Evolutionary conservation across 2,113 vertebrate genomes (phyloP), one percentile per base, ranked within the genome.

Genomic region (Oxygymnocypris stewartii): DNA sequence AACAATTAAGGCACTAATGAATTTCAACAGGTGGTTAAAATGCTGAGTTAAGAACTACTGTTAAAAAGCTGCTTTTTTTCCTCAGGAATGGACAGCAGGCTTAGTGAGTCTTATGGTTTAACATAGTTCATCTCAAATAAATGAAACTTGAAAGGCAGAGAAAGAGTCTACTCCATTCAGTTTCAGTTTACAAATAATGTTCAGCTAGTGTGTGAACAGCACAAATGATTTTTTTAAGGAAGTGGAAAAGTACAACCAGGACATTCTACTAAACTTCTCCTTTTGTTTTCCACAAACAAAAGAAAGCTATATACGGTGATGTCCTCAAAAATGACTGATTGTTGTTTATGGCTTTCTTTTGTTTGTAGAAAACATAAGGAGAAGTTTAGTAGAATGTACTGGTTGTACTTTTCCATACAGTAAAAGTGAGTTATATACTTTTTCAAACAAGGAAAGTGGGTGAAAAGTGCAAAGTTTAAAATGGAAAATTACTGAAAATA

Each of bases 1-100:
- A 86, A 71, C 84, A 86, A 90, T 88, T 87, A 87, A 88, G 88
- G 40, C 86, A 51, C 57, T 87, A 90, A 87, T 90, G 79, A 84
- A 88, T 87, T 90, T 25, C 85, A 86, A 86, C 87, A 87, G 85
- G 79, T 82, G 82, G 76, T 85, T 84, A 85, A 88, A 88, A 85
- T 51, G 61, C 75, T 76, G 86, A 82, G 75, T 63, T 77, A 84
- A 77, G 78, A 85, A 80, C 73, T 85, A 74, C 86, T 54, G n/a
- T 54, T 65, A 13, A 74, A 47, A 23, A 35, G 20, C 20, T 14
- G n/a, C n/a, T 31, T 5, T 28, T 74, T 59, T 35, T 6, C 12
- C 35, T 59, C 59, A 0, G 35, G 31, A n/a, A 35, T 63, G 37
- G 37, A 42, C 23, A 81, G 79, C 37, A 63, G 35, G 37, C 57